Evolutionary conservation across 2,113 vertebrate genomes (phyloP).

Genomic region (Mesocricetus auratus): DNA sequence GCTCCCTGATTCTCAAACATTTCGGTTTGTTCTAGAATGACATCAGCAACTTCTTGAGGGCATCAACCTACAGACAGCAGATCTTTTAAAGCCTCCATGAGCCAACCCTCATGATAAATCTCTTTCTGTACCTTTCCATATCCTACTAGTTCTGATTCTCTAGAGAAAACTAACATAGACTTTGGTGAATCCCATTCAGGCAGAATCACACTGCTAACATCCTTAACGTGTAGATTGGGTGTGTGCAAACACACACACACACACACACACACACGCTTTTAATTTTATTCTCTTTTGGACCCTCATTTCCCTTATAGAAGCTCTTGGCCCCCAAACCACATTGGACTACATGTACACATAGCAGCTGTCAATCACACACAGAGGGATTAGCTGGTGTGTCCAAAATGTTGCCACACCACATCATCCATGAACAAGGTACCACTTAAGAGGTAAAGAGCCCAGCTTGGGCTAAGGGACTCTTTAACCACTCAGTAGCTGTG

Average conservation of each 20-base stretch:
- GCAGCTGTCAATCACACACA: neutral
- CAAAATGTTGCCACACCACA: neutral
- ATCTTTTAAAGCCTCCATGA: neutral
- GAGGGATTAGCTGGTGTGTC: neutral
- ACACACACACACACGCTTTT: neutral
- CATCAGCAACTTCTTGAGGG: neutral
- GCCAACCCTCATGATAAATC: neutral
- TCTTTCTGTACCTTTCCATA: neutral
- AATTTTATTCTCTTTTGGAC: constrained; percentile 21
- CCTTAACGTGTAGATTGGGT: neutral
- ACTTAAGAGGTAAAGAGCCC: neutral
- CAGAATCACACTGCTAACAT: constrained; percentile 3
- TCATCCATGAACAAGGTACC: neutral
- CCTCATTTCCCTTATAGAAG: constrained; percentile 57
- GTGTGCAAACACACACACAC: neutral
- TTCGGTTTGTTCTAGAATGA: neutral
- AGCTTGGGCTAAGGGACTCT: neutral
- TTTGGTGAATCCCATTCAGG: neutral
- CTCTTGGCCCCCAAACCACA: neutral
- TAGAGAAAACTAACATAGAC: neutral
- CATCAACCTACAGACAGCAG: neutral
- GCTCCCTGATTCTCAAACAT: neutral
- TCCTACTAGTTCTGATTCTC: neutral
- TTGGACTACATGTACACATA: neutral
- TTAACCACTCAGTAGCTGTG: neutral